Base-by-base conservation (phyloP, 2,888 invertebrate species). In the Microctonus aethiopoides region DNA sequence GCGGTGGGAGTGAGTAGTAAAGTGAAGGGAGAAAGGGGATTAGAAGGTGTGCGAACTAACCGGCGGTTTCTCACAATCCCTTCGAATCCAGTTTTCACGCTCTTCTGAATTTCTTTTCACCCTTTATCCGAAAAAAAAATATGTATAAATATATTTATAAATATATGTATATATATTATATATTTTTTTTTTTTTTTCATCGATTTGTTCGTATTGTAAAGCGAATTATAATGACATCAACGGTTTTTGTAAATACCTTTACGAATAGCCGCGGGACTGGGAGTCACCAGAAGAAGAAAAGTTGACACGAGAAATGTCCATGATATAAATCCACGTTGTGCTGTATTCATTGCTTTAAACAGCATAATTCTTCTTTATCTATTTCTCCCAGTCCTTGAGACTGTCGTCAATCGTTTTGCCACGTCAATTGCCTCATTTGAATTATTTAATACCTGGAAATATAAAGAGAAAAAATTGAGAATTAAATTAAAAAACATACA, bases 201-300 rank as follows among this genome's bases (percentile, higher is more conserved):
- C 26, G 29, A 56, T 29, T 56, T 13, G 10, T 56, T 26, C 4
- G 13, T 10, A 13, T 13, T n/a, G 4, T 26, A 16, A 56, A 26
- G 13, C n/a, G 13, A 26, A 26, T 56, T 11, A 29, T 56, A 24
- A 26, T 56, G 13, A 24, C 1, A 16, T 26, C 26, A 29, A 29
- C 7, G 29, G 29, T 1, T 24, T 26, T 24, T 11, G 0, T 13
- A 54, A 16, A 13, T 80, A 85, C 86, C 84, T 82, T 84, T 84
- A 75, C 84, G 85, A 71, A 81, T 79, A 68, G 83, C 81, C 64
- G 86, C 85, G 67, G 85, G 85, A 79, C 84, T 85, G 70, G 84
- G 84, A 78, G 81, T 84, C 75, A 82, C 82, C 60, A 86, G 80
- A 52, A 83, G 78, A 75, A 86, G 81, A 68, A 85, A 75, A 74